These are phyloP conservation scores for Hydraecia micacea DNA, from an alignment of 2,888 invertebrate species.

Conservation along the genomic window DNA sequence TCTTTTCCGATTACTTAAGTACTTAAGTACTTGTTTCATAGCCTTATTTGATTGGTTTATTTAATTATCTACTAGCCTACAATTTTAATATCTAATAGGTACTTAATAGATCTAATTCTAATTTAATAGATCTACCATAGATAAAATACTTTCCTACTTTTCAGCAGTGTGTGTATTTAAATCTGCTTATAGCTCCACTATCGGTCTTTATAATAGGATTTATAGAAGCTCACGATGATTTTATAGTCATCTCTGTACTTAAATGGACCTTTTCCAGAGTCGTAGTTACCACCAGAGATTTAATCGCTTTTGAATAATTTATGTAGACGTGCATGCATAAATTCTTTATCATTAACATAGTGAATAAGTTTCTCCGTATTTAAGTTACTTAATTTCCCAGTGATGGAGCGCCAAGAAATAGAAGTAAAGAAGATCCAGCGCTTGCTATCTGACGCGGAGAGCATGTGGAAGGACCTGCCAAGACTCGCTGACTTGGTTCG, in stretches of 20 bases:
- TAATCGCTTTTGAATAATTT: conserved; percentile 28
- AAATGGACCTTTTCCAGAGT: not conserved
- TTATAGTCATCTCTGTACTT: not conserved
- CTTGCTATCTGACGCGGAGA: conserved; percentile 84
- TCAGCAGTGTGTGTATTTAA: not conserved
- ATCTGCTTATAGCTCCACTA: not conserved
- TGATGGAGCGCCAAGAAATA: conserved; percentile 86
- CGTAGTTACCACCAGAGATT: not conserved
- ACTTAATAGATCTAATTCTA: too few relatives aligned
- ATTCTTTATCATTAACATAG: conserved; percentile 8
- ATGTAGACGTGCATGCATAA: conserved; percentile 2
- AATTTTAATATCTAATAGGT: too few relatives aligned
- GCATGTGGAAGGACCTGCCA: conserved; percentile 89
- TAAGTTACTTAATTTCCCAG: conserved; percentile 63
- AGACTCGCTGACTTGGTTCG: conserved; percentile 88
- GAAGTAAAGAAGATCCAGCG: conserved; percentile 84
- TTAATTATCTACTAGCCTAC: not conserved
- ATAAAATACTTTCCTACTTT: not conserved
- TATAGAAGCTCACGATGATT: not conserved
- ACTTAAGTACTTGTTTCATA: not conserved
- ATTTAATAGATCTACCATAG: not conserved
- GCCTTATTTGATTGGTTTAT: not conserved
- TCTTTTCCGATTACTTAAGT: not conserved
- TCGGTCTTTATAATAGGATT: not conserved
- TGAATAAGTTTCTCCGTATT: not conserved